Percentiles rank a stretch among this genome's conserved stretches.
Conservation (phyloP, 2,113 vertebrate genomes). For the Crotalus helleri region DNA sequence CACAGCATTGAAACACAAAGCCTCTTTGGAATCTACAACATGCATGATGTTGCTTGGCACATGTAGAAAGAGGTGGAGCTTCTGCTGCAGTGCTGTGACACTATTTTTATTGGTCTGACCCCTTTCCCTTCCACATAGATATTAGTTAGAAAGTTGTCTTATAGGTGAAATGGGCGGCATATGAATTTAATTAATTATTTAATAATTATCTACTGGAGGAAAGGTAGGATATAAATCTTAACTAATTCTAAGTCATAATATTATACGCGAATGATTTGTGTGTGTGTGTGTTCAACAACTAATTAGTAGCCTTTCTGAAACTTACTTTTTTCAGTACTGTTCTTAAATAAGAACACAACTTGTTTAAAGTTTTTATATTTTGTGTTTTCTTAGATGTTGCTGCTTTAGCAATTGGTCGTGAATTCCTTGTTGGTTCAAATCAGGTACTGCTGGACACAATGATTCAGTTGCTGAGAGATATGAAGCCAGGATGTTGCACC, state of each 20-base stretch:
- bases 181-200: background rate
- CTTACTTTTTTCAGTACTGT: background rate
- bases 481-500: slow-evolving; percentile 83
- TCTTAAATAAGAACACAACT: background rate
- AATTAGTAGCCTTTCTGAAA: background rate
- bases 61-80: background rate
- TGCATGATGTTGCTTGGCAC: background rate
- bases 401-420: slow-evolving; percentile 83
- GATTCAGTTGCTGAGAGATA: slow-evolving; percentile 79
- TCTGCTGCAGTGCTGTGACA: background rate
- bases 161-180: background rate
- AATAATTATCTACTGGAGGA: background rate
- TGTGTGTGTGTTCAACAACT: background rate
- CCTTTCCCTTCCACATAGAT: background rate
- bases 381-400: slow-evolving; percentile 81
- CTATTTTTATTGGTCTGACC: background rate
- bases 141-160: background rate
- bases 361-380: slow-evolving; percentile 22
- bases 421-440: slow-evolving; percentile 83
- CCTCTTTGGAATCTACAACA: background rate
- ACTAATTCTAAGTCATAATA: background rate
- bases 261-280: background rate
- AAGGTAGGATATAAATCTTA: background rate
- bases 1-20: background rate
- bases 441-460: slow-evolving; percentile 80